Evolutionary conservation across 2,113 vertebrate genomes (phyloP).

Genomic region (Bostrychus sinensis): DNA sequence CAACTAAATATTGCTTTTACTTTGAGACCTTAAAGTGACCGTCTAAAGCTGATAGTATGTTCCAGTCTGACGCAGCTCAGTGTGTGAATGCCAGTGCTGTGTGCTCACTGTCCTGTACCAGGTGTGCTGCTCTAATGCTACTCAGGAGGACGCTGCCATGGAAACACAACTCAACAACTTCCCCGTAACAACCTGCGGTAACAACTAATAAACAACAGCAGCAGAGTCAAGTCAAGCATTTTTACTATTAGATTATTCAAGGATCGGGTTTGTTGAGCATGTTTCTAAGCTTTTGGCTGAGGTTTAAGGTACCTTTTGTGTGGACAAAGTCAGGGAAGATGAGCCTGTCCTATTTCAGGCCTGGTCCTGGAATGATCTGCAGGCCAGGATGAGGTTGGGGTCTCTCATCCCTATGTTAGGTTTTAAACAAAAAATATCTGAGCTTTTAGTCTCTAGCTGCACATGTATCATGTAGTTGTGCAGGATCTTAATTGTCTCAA

Average conservation of each 20-base stretch:
- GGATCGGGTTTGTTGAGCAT: background rate
- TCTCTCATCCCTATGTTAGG: no score
- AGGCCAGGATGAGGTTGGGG: no score
- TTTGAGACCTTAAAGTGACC: background rate
- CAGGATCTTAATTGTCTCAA: no score
- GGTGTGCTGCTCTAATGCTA: slow-evolving; percentile 38
- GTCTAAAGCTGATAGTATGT: background rate
- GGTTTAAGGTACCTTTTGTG: no score
- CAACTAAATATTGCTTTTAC: background rate
- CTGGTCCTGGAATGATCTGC: no score
- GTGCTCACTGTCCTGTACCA: slow-evolving; percentile 34
- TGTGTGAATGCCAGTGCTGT: slow-evolving; percentile 22
- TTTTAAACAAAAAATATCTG: no score
- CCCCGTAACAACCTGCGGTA: slow-evolving; percentile 16
- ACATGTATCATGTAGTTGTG: no score
- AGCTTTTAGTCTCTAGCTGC: no score
- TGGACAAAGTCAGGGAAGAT: no score
- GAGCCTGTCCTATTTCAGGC: no score
- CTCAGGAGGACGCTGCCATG: slow-evolving; percentile 19
- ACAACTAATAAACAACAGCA: slow-evolving; percentile 6
- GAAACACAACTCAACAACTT: slow-evolving; percentile 13
- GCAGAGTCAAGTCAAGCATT: background rate
- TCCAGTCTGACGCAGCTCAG: background rate
- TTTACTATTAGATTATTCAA: background rate
- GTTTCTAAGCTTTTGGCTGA: no score